Evolutionary conservation across 2,888 invertebrate species (phyloP).

Genomic region (Troglohyphantes excavatus): DNA sequence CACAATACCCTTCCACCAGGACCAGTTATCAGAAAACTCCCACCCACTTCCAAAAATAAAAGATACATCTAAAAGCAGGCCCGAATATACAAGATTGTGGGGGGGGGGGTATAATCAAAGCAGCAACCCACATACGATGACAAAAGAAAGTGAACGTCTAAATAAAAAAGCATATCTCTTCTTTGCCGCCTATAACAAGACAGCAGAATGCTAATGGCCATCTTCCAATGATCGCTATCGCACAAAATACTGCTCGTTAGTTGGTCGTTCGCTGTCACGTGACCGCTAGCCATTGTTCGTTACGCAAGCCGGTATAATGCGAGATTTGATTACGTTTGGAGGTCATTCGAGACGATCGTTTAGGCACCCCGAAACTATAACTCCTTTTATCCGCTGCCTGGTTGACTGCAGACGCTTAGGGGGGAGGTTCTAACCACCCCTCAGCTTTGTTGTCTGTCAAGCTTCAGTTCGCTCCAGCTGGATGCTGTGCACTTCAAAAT

Average conservation of each 20-base stretch:
- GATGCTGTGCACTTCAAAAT: no score
- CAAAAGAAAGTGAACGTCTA: slow-evolving; percentile 40
- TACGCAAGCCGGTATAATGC: slow-evolving; percentile 40
- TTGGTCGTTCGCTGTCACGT: slow-evolving; percentile 38
- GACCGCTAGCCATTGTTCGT: slow-evolving; percentile 42
- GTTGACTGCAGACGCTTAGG: background rate
- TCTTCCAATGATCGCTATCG: slow-evolving; percentile 55
- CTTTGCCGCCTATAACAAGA: slow-evolving; percentile 39
- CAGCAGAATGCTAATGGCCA: slow-evolving; percentile 54
- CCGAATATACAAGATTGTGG: no score
- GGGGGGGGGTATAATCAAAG: no score
- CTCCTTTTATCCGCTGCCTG: background rate
- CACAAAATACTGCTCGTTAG: background rate
- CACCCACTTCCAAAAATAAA: no score
- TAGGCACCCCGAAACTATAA: background rate
- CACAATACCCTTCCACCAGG: no score
- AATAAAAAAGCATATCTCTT: slow-evolving; percentile 54
- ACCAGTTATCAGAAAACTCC: no score
- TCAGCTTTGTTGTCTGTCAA: background rate
- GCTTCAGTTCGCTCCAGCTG: background rate
- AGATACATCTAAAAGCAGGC: no score
- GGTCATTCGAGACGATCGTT: slow-evolving; percentile 43
- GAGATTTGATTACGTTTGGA: slow-evolving; percentile 50
- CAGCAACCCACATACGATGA: slow-evolving; percentile 35
- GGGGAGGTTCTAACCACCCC: background rate